Evolutionary conservation across 2,797 vertebrate genomes (phyloP).

Genomic region (Sebastes oblongus): DNA sequence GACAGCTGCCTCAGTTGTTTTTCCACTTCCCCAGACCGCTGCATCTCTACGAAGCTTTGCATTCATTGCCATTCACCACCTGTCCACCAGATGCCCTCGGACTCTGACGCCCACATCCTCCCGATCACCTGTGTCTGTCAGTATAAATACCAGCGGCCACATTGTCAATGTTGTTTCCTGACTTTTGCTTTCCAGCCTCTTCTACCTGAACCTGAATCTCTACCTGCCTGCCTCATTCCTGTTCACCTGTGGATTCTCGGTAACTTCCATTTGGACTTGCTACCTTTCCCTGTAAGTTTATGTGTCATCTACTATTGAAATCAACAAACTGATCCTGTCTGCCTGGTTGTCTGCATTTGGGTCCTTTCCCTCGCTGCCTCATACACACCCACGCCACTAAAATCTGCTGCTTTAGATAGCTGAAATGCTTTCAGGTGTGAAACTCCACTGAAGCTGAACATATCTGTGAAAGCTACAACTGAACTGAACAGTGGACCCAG

Average conservation of each 20-base stretch:
- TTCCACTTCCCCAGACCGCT: background rate
- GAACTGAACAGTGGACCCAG: background rate
- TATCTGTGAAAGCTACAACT: background rate
- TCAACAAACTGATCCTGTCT: background rate
- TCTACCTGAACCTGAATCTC: background rate
- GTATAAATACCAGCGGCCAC: too few relatives aligned
- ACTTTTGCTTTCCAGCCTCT: background rate
- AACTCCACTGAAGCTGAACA: background rate
- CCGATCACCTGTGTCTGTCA: background rate
- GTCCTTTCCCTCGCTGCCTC: background rate
- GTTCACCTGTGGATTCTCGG: background rate
- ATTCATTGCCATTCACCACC: background rate
- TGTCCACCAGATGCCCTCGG: background rate
- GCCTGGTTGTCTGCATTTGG: background rate
- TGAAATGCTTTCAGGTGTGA: background rate
- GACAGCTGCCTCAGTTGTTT: background rate
- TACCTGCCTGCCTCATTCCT: background rate
- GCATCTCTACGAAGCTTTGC: background rate
- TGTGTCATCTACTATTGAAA: background rate
- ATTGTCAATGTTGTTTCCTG: background rate
- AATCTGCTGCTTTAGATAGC: background rate
- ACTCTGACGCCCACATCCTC: background rate
- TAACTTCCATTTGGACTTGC: background rate
- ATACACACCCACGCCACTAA: background rate
- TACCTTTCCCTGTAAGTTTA: background rate